Percentiles rank a stretch among this genome's conserved stretches.
phyloP scores from a whole-genome alignment of 1,140 invertebrate species.

The Tenebrio molitor region DNA sequence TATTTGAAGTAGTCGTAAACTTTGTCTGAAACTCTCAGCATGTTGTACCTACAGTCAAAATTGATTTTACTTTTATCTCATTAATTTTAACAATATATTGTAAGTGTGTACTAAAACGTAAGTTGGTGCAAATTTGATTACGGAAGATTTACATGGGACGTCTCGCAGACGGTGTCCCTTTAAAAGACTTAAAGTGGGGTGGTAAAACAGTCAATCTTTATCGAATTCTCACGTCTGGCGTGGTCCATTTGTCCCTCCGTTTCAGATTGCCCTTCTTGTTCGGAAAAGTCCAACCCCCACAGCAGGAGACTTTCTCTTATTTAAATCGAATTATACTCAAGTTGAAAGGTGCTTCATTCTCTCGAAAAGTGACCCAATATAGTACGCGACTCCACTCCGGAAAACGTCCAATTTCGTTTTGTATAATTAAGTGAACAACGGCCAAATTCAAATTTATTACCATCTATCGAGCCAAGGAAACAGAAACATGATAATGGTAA shows the following conservation, averaged over 20 bases:
- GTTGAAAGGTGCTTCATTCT: constrained; percentile 58
- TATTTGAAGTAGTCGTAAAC: no score
- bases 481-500: constrained; percentile 23
- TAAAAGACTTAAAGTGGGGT: constrained; percentile 54
- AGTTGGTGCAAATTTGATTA: no score
- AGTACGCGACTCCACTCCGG: constrained; percentile 29
- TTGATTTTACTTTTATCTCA: no score
- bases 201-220: constrained; percentile 64
- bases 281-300: constrained; percentile 50
- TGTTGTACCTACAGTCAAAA: no score
- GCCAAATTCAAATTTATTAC: constrained; percentile 29
- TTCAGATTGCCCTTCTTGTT: constrained; percentile 59
- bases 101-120: no score
- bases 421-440: constrained; percentile 27
- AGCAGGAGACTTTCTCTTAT: constrained; percentile 64
- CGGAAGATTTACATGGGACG: constrained; percentile 6
- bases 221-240: constrained; percentile 63
- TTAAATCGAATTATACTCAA: constrained; percentile 66
- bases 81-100: no score
- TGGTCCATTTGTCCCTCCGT: constrained; percentile 55
- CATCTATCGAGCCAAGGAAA: constrained; percentile 6
- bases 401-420: constrained; percentile 34
- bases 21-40: no score
- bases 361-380: constrained; percentile 51
- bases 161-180: constrained; percentile 31